These are phyloP conservation scores for Lamprotornis superbus DNA, from an alignment of 2,113 vertebrate genomes.

Conservation along the genomic window DNA sequence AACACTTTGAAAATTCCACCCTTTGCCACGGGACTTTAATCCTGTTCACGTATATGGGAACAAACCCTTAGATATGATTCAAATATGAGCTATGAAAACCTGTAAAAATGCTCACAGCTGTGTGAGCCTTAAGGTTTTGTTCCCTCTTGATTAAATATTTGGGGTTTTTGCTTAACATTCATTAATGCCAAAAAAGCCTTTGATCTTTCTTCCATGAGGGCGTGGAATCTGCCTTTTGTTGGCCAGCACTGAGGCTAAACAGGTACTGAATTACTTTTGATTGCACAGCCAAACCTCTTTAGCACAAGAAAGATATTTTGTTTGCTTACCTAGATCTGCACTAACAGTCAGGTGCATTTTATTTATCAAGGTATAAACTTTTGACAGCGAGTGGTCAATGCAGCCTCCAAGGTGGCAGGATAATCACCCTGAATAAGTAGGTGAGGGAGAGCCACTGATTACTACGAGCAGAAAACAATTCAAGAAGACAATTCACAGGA, in stretches of 20 bases:
- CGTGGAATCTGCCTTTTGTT: slow-evolving; percentile 39
- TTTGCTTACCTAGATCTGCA: background rate
- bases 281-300: slow-evolving; percentile 36
- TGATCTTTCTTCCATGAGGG: slow-evolving; percentile 48
- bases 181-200: slow-evolving; percentile 34
- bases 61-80: background rate
- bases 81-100: background rate
- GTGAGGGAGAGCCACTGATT: background rate
- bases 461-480: background rate
- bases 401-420: background rate
- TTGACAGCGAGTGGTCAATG: background rate
- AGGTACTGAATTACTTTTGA: slow-evolving; percentile 32
- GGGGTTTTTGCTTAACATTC: slow-evolving; percentile 13
- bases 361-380: background rate
- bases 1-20: background rate
- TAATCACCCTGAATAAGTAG: background rate
- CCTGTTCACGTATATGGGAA: background rate
- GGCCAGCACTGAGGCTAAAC: slow-evolving; percentile 16
- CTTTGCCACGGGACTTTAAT: background rate
- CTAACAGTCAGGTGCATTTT: background rate
- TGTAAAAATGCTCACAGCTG: slow-evolving; percentile 16
- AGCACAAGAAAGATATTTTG: background rate
- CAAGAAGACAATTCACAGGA: background rate
- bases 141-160: slow-evolving; percentile 55
- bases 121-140: background rate